Percentiles rank a stretch among this genome's conserved stretches.
Conservation (phyloP, 2,113 vertebrate genomes). For the Gadus macrocephalus region DNA sequence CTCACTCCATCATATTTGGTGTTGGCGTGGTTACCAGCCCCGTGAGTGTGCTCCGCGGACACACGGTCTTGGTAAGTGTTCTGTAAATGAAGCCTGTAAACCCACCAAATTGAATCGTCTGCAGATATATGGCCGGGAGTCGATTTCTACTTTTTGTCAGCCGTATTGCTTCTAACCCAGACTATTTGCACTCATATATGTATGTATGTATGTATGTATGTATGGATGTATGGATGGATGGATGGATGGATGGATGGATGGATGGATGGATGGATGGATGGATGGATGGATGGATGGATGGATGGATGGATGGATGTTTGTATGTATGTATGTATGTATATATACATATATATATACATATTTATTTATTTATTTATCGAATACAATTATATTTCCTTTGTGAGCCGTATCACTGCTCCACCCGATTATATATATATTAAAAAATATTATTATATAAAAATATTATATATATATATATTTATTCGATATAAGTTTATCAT, state of each 20-base stretch:
- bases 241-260: too few relatives aligned
- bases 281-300: too few relatives aligned
- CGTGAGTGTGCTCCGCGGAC: conserved; percentile 24
- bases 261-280: too few relatives aligned
- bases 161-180: conserved; percentile 8
- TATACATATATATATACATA: neutral
- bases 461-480: neutral
- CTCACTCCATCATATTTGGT: conserved; percentile 34
- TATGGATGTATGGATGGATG: too few relatives aligned
- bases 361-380: neutral
- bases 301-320: too few relatives aligned
- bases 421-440: neutral
- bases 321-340: neutral
- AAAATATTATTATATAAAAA: too few relatives aligned
- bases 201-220: too few relatives aligned
- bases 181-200: neutral
- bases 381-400: too few relatives aligned
- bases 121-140: conserved; percentile 10
- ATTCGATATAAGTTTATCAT: neutral
- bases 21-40: conserved; percentile 24
- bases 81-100: conserved; percentile 35
- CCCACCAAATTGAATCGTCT: conserved; percentile 30
- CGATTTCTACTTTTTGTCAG: conserved; percentile 26
- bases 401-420: too few relatives aligned
- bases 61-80: conserved; percentile 22